Conservation (phyloP, 2,113 vertebrate species). For the Leuciscus idus region DNA sequence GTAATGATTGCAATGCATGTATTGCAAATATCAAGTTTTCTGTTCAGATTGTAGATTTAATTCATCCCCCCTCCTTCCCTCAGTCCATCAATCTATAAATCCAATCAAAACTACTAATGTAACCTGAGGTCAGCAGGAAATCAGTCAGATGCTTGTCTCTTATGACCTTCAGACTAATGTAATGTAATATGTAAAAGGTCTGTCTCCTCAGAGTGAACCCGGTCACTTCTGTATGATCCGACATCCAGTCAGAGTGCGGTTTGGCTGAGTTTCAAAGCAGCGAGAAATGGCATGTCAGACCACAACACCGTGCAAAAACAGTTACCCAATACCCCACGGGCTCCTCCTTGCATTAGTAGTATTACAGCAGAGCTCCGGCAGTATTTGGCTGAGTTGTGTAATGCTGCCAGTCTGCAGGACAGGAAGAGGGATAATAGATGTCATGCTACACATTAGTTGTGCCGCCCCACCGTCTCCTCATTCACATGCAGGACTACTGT, state of each 20-base stretch:
- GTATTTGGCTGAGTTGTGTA: constrained; percentile 7
- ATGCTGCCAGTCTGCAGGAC: constrained; percentile 11
- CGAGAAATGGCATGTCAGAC: constrained; percentile 29
- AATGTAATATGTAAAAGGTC: constrained; percentile 37
- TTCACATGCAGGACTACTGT: constrained; percentile 29
- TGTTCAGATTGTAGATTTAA: not conserved
- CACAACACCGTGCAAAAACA: constrained; percentile 28
- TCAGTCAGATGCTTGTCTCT: constrained; percentile 35
- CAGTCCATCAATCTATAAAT: not conserved
- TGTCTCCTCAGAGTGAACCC: constrained; percentile 19
- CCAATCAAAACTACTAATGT: constrained; percentile 3
- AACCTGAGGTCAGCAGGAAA: constrained; percentile 4
- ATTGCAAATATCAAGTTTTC: not conserved
- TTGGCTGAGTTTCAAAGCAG: constrained; percentile 27
- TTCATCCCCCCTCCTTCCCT: not conserved
- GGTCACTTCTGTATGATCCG: constrained; percentile 26
- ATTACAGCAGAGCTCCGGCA: constrained; percentile 1
- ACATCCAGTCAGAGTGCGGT: constrained; percentile 33
- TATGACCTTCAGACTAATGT: constrained; percentile 1
- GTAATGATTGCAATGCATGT: not conserved
- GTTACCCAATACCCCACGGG: constrained; percentile 6
- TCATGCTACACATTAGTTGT: constrained; percentile 29
- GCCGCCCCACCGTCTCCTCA: constrained; percentile 3
- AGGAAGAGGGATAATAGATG: constrained; percentile 27
- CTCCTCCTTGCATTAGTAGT: constrained; percentile 22